These are phyloP conservation scores for Pachypanchax playfairii DNA, from an alignment of 2,113 vertebrate species.

Conservation along the genomic window DNA sequence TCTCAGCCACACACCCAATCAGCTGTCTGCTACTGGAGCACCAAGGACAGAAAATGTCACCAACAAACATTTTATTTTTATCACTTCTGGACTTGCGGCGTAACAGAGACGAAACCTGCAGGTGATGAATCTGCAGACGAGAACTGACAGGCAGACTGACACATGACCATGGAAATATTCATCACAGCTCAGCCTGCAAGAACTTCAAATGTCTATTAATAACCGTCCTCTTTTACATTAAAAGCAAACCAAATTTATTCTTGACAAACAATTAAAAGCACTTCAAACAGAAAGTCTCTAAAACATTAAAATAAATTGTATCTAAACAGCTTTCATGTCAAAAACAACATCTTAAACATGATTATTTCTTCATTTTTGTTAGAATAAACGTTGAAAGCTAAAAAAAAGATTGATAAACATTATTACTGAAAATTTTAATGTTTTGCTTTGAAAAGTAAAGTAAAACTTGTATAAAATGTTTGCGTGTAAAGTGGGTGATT, in stretches of 20 bases:
- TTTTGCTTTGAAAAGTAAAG: no score
- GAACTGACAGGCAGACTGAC: constrained; percentile 22
- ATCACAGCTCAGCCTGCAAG: constrained; percentile 36
- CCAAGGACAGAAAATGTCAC: no score
- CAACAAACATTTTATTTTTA: constrained; percentile 61
- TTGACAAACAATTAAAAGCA: not conserved
- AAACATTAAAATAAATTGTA: not conserved
- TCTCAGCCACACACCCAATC: no score
- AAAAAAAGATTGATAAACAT: not conserved
- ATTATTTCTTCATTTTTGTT: constrained; percentile 17
- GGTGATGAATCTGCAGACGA: constrained; percentile 8
- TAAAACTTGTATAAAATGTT: no score
- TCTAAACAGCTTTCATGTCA: no score
- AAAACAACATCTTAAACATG: constrained; percentile 8
- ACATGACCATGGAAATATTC: constrained; percentile 32
- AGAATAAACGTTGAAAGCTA: constrained; percentile 7
- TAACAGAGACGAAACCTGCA: constrained; percentile 33
- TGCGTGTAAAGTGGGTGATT: constrained; percentile 1
- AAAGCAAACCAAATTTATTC: constrained; percentile 5
- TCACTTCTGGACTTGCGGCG: constrained; percentile 51
- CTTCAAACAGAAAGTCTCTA: not conserved
- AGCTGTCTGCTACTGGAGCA: no score
- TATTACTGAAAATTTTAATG: no score
- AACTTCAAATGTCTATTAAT: constrained; percentile 10
- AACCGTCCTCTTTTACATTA: constrained; percentile 19